These are phyloP conservation scores for Lepilemur ruficaudatus DNA, from an alignment of 2,797 vertebrate species.

Conservation along the genomic window DNA sequence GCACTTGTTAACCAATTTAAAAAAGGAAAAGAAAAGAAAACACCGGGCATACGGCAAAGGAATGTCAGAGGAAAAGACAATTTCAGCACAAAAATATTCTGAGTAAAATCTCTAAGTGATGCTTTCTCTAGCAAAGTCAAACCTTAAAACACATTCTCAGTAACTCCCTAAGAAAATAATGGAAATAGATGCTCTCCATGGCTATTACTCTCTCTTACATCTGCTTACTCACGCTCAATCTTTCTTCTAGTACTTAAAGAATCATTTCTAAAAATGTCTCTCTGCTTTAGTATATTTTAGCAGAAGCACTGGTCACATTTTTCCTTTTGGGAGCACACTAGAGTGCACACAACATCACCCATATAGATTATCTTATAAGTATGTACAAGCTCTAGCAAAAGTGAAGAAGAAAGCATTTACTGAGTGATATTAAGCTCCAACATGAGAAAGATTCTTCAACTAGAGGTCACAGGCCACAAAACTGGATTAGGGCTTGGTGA, in stretches of 20 bases:
- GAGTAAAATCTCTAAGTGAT: background rate
- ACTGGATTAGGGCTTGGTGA: background rate
- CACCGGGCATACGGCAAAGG: background rate
- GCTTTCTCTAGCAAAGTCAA: background rate
- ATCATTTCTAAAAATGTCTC: background rate
- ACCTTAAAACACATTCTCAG: background rate
- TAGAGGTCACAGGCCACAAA: background rate
- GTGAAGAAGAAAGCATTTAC: background rate
- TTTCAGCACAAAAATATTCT: conserved; percentile 2
- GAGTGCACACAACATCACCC: background rate
- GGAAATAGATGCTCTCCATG: background rate
- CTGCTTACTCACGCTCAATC: background rate
- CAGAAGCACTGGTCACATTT: background rate
- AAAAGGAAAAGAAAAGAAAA: background rate
- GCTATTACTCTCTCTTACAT: background rate
- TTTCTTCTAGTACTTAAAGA: background rate
- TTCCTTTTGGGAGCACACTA: background rate
- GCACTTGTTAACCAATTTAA: background rate
- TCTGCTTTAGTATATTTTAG: background rate
- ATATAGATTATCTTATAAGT: background rate
- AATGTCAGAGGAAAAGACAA: background rate
- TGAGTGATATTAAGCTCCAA: background rate
- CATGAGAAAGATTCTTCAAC: background rate
- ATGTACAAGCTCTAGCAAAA: background rate
- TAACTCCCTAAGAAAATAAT: background rate